phyloP scores from a whole-genome alignment of 92 coral and sea anemone genomes.

The Phenganax stokvisi region DNA sequence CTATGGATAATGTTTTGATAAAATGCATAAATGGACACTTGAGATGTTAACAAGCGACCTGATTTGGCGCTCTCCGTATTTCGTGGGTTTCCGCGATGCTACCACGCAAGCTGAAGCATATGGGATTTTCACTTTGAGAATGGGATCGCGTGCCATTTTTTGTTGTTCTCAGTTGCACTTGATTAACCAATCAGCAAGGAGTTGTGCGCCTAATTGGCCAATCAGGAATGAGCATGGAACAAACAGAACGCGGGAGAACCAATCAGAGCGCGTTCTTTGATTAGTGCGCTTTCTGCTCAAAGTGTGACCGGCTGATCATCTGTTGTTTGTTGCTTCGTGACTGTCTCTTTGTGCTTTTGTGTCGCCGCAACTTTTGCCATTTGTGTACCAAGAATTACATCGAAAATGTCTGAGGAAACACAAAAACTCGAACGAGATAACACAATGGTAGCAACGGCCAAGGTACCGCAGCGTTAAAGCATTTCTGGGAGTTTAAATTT shows the following conservation, averaged over 20 bases:
- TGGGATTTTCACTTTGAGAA: background rate
- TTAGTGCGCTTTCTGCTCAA: constrained; percentile 40
- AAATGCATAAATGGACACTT: too few relatives aligned
- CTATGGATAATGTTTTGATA: too few relatives aligned
- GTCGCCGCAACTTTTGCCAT: background rate
- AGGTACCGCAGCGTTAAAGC: constrained; percentile 51
- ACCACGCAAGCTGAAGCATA: background rate
- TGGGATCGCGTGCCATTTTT: constrained; percentile 11
- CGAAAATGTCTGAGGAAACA: constrained; percentile 77
- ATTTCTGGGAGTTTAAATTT: background rate
- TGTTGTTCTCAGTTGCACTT: background rate
- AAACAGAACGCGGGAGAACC: constrained; percentile 1
- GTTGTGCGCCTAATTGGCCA: background rate
- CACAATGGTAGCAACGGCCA: constrained; percentile 87
- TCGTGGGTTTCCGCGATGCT: background rate
- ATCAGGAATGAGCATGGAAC: constrained; percentile 7
- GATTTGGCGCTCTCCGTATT: too few relatives aligned
- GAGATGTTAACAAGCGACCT: too few relatives aligned
- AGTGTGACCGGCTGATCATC: constrained; percentile 1
- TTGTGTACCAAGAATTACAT: background rate
- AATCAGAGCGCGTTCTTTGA: constrained; percentile 24
- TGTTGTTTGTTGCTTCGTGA: constrained; percentile 26
- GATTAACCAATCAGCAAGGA: constrained; percentile 26
- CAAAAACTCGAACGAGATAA: constrained; percentile 81
- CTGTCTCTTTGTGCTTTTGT: background rate